These are phyloP conservation scores for Jordanella pulchra DNA, from an alignment of 2,797 vertebrate genomes.

Conservation along the genomic window DNA sequence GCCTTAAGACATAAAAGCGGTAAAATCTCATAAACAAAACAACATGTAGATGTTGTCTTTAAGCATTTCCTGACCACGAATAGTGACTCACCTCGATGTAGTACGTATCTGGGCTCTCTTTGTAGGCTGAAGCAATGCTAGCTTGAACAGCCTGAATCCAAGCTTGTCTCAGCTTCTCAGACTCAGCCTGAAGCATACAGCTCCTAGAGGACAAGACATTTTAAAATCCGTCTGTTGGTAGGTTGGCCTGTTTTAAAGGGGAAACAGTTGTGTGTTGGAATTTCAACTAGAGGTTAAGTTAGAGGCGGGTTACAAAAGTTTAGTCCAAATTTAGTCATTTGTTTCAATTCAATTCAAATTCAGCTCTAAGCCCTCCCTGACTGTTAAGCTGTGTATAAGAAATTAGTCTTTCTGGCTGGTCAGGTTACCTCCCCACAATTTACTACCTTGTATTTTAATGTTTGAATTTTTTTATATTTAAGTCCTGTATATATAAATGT, in stretches of 20 bases:
- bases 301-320: too few relatives aligned
- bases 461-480: too few relatives aligned
- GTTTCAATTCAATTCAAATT: too few relatives aligned
- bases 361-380: too few relatives aligned
- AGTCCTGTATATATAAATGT: too few relatives aligned
- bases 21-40: background rate
- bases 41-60: background rate
- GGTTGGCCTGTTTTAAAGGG: background rate
- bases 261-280: background rate
- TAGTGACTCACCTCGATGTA: slow-evolving; percentile 84
- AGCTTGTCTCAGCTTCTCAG: slow-evolving; percentile 90
- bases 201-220: slow-evolving; percentile 79
- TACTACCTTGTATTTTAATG: too few relatives aligned
- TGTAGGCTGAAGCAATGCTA: slow-evolving; percentile 95
- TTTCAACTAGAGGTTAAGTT: background rate
- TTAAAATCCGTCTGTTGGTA: background rate
- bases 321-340: too few relatives aligned
- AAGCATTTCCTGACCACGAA: fast-evolving
- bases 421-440: too few relatives aligned
- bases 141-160: slow-evolving; percentile 98
- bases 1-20: background rate
- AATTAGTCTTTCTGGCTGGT: too few relatives aligned
- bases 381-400: too few relatives aligned
- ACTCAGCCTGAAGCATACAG: slow-evolving; percentile 98
- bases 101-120: slow-evolving; percentile 92